Percentiles rank a stretch among this genome's conserved stretches.
Evolutionary conservation across 2,888 invertebrate genomes (phyloP).

Genomic region (Eristalis tenax): DNA sequence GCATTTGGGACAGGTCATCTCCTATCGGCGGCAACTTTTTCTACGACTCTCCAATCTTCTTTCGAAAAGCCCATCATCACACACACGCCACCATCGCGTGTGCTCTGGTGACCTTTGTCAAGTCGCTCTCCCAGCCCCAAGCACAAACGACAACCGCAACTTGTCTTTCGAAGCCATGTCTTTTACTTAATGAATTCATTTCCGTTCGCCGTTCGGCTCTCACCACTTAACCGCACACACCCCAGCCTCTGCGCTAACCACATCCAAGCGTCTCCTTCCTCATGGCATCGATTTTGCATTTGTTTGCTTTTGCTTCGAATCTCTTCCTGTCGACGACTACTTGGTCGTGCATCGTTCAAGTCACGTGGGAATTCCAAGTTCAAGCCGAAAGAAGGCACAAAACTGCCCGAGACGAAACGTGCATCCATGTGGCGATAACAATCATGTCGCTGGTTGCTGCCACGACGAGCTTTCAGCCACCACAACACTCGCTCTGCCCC

Average conservation of each 20-base stretch:
- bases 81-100: neutral
- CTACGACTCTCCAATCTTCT: too few species aligned
- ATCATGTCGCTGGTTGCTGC: slow-evolving; percentile 43
- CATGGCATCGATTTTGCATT: slow-evolving; percentile 11
- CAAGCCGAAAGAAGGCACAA: slow-evolving; percentile 49
- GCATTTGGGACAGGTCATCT: too few species aligned
- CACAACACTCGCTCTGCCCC: slow-evolving; percentile 22
- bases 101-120: neutral
- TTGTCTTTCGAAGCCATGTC: neutral
- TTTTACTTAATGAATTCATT: neutral
- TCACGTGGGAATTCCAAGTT: slow-evolving; percentile 70
- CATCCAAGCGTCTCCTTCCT: neutral
- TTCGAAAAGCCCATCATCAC: too few species aligned
- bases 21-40: too few species aligned
- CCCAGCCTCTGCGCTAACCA: neutral
- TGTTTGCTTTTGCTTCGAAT: neutral
- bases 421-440: slow-evolving; percentile 58
- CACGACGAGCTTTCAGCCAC: slow-evolving; percentile 54
- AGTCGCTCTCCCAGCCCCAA: neutral
- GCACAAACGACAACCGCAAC: neutral
- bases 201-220: neutral
- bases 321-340: slow-evolving; percentile 20
- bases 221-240: neutral
- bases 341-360: slow-evolving; percentile 44
- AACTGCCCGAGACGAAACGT: slow-evolving; percentile 41